Base-by-base conservation (phyloP, 2,113 vertebrate species). In the Proterorhinus semilunaris region DNA sequence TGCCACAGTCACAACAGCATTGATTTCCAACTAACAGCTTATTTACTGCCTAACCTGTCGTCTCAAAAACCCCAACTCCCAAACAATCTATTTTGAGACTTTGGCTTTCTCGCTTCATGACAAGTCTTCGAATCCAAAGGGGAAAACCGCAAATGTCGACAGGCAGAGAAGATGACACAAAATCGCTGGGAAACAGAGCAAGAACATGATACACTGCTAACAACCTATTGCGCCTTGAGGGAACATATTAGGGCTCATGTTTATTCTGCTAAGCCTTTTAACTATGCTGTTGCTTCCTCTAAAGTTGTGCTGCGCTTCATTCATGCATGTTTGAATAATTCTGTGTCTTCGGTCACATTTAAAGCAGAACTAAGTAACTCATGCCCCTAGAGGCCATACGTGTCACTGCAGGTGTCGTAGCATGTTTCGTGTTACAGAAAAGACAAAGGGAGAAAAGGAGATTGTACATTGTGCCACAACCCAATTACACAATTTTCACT, bases 121-220 rank as follows among this genome's bases (percentile, higher is more conserved):
- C 72, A 63, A 63, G 45, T 9, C 7, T 0, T 7, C 15, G 59
- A 70, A 48, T 61, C 58, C 58, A 45, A 51, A 49, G 44, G 10
- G 61, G 53, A 65, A 48, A 55, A 76, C 69, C 69, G 80, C 48
- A 71, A n/a, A 63, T 73, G 65, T 45, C 1, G 63, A 27, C n/a
- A 53, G 50, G 62, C 13, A n/a, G 15, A 66, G 68, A 80, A 45
- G 46, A 80, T 72, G 66, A 71, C 57, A 69, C 65, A 45, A 1
- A 7, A 64, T n/a, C 68, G 74, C 71, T 80, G 27, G 4, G 27
- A 86, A 78, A 81, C 76, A 55, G 63, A 16, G 69, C 12, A 27
- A 52, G 51, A 21, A 44, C 6, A 5, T n/a, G n/a, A 65, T 79
- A 61, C 27, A 74, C 67, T 46, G 65, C 69, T 74, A 69, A 66